phyloP scores from a whole-genome alignment of 1,140 invertebrate species.

The Pteromalus puparum region DNA sequence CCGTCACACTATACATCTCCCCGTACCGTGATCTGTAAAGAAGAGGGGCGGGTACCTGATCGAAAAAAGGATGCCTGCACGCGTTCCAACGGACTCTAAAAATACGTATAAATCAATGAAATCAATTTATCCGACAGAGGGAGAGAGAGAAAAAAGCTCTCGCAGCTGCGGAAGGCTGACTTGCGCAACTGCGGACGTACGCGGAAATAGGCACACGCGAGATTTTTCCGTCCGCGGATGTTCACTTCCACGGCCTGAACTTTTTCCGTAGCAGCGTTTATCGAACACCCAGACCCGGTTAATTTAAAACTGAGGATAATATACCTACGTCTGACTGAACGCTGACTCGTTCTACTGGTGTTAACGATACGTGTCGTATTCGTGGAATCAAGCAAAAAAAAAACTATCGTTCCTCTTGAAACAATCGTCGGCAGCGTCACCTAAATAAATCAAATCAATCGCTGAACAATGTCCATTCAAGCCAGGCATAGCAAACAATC shows the following conservation, averaged over 20 bases:
- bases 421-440: too few relatives aligned
- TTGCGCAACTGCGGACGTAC: not conserved
- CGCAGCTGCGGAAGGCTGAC: not conserved
- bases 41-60: not conserved
- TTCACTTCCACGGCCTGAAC: not conserved
- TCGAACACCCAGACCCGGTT: not conserved
- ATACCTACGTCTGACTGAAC: too few relatives aligned
- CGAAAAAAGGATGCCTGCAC: not conserved
- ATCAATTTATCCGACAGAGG: conserved; percentile 21
- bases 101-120: conserved; percentile 46
- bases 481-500: not conserved
- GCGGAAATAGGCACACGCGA: not conserved
- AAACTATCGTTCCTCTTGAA: not conserved
- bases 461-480: not conserved
- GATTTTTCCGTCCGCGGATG: not conserved
- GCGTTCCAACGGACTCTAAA: conserved; percentile 27
- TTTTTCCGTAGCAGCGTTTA: not conserved
- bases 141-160: not conserved
- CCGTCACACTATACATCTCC: not conserved
- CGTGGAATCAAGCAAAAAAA: not conserved
- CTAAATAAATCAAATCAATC: not conserved
- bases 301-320: too few relatives aligned
- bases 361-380: too few relatives aligned
- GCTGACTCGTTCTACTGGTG: too few relatives aligned
- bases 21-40: not conserved